Percentiles rank a stretch among this genome's conserved stretches.
Evolutionary conservation across 2,888 invertebrate species (phyloP).

Genomic region (Patella caerulea): DNA sequence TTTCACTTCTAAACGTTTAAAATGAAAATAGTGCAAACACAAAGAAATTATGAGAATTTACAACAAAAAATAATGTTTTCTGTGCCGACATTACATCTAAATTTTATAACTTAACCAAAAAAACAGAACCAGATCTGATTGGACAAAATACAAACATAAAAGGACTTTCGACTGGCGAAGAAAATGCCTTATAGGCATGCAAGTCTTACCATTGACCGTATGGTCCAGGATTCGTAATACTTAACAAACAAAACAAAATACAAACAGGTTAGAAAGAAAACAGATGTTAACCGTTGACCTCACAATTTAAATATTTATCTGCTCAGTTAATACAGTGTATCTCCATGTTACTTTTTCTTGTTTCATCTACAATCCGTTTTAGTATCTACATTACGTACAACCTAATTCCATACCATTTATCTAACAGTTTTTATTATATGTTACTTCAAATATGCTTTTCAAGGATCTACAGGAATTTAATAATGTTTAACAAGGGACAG

Average conservation of each 20-base stretch:
- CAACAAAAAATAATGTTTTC: conserved; percentile 11
- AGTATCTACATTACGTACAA: too few relatives aligned
- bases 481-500: too few relatives aligned
- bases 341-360: too few relatives aligned
- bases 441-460: too few relatives aligned
- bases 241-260: conserved; percentile 34
- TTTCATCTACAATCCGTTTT: too few relatives aligned
- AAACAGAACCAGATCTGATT: conserved; percentile 24
- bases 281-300: not conserved
- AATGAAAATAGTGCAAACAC: not conserved
- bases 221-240: conserved; percentile 51
- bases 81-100: conserved; percentile 1
- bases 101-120: conserved; percentile 3
- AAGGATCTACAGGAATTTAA: too few relatives aligned
- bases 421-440: too few relatives aligned
- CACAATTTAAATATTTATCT: conserved; percentile 8
- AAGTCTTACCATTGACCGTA: conserved; percentile 50
- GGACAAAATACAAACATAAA: conserved; percentile 25
- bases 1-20: too few relatives aligned
- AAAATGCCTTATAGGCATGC: conserved; percentile 6
- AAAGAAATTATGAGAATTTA: not conserved
- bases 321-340: not conserved
- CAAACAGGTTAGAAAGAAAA: conserved; percentile 12
- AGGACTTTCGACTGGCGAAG: not conserved
- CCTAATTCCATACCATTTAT: too few relatives aligned